phyloP scores from a whole-genome alignment of 2,113 vertebrate genomes.

The Tursiops truncatus region DNA sequence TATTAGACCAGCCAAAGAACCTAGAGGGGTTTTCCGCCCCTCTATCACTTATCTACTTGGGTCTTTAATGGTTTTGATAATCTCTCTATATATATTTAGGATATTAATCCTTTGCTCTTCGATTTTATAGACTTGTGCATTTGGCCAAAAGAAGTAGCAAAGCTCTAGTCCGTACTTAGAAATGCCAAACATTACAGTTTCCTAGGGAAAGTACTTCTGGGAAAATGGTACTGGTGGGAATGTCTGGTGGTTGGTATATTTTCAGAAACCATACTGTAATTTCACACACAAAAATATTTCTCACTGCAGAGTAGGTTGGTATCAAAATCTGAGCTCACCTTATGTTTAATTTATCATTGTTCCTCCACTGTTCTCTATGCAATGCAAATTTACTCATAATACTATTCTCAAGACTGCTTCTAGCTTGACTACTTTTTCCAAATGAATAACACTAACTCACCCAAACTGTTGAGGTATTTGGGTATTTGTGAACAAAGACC shows the following conservation, averaged over 20 bases:
- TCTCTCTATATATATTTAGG: neutral
- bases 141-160: neutral
- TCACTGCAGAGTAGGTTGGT: neutral
- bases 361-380: neutral
- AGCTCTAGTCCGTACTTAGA: neutral
- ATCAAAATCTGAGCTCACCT: neutral
- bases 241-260: neutral
- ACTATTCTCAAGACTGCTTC: neutral
- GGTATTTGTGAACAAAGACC: neutral
- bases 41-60: neutral
- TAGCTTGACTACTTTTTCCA: neutral
- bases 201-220: neutral
- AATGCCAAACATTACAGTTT: neutral
- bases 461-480: neutral
- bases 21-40: neutral
- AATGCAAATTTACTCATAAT: neutral
- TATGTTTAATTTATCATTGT: neutral
- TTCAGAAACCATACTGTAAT: neutral
- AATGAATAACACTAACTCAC: neutral
- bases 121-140: neutral
- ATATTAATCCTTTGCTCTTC: neutral
- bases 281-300: neutral
- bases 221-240: neutral
- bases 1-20: neutral
- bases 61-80: conserved; percentile 4